Percentiles rank a stretch among this genome's conserved stretches.
These are phyloP conservation scores for Struthidea cinerea DNA, from an alignment of 2,113 vertebrate species.

Conservation along the genomic window DNA sequence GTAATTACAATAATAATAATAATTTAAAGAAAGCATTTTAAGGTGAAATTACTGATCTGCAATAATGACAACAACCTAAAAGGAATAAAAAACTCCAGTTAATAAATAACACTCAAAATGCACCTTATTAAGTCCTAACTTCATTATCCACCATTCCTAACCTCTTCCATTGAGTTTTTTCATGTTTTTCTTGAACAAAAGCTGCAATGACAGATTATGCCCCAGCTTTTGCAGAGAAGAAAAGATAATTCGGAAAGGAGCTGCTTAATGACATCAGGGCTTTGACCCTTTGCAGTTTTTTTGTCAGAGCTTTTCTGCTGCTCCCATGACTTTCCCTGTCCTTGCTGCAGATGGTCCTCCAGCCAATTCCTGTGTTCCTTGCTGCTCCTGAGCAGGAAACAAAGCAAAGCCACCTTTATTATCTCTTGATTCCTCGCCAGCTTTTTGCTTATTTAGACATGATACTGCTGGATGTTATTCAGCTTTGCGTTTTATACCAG, in stretches of 20 bases:
- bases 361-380: background rate
- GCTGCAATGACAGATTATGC: background rate
- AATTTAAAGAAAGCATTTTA: background rate
- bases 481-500: background rate
- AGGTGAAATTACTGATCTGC: background rate
- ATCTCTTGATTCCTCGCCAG: background rate
- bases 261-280: background rate
- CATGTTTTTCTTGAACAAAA: background rate
- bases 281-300: background rate
- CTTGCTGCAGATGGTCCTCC: constrained; percentile 44
- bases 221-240: background rate
- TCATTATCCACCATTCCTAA: background rate
- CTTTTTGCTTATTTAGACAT: background rate
- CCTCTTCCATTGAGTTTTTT: background rate
- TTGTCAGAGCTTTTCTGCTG: background rate
- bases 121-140: background rate
- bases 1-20: background rate
- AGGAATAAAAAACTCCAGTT: background rate
- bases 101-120: background rate
- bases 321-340: constrained; percentile 6
- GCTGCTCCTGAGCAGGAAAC: constrained; percentile 24
- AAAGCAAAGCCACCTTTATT: background rate
- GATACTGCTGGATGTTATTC: background rate
- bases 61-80: background rate
- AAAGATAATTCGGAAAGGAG: background rate